Evolutionary conservation across 2,797 vertebrate genomes (phyloP).

Genomic region (Silurus aristotelis): DNA sequence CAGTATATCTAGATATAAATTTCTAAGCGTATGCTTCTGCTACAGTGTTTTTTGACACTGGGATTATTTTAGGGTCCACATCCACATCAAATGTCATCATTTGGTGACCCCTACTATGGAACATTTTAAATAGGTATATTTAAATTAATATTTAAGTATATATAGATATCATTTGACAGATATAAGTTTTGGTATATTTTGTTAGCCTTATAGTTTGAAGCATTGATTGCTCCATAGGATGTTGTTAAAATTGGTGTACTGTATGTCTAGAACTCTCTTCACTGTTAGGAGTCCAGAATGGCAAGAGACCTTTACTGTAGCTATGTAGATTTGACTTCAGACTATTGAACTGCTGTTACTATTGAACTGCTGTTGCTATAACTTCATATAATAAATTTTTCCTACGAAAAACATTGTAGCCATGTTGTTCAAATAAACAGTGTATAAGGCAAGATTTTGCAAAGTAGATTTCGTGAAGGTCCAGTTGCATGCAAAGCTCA

Average conservation of each 20-base stretch:
- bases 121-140: neutral
- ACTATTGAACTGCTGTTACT: neutral
- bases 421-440: neutral
- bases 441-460: neutral
- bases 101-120: neutral
- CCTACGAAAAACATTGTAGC: neutral
- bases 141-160: neutral
- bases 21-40: neutral
- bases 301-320: neutral
- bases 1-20: no score
- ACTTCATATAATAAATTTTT: neutral
- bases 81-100: neutral
- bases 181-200: no score
- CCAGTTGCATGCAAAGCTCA: neutral
- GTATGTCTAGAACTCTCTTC: neutral
- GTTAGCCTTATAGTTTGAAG: no score
- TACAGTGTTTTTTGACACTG: neutral
- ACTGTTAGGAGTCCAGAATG: neutral
- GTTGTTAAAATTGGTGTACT: neutral
- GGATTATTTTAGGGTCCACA: neutral
- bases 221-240: neutral
- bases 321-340: neutral
- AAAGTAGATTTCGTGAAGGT: neutral
- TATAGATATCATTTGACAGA: no score
- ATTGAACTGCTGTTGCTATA: neutral